Percentiles rank a stretch among this genome's conserved stretches.
Evolutionary conservation across 1,140 invertebrate genomes (phyloP).

Genomic region (Listronotus oregonensis): DNA sequence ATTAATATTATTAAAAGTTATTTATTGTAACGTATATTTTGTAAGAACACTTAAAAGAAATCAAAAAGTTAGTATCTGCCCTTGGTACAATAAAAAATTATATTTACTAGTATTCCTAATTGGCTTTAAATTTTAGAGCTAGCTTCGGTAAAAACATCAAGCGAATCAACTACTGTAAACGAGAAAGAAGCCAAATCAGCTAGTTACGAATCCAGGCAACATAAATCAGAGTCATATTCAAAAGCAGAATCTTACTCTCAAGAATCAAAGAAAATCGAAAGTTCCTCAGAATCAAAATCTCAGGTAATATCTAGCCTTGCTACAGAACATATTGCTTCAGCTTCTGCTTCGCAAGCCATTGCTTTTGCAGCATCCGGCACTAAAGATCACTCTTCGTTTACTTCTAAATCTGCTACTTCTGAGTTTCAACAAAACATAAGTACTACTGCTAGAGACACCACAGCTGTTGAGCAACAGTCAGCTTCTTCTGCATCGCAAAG

Average conservation of each 20-base stretch:
- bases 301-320: conserved; percentile 7
- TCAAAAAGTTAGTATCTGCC: no score
- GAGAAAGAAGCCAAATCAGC: conserved; percentile 25
- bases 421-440: no score
- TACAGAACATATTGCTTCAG: conserved; percentile 1
- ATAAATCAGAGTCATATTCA: conserved; percentile 28
- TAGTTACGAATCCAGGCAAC: conserved; percentile 20
- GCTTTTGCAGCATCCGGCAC: not conserved
- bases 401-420: not conserved
- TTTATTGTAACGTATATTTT: no score
- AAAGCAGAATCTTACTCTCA: conserved; percentile 17
- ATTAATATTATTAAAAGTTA: no score
- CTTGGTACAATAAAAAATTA: no score
- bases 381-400: not conserved
- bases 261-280: conserved; percentile 23
- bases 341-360: not conserved
- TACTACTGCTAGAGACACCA: no score
- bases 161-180: conserved; percentile 18
- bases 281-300: conserved; percentile 6
- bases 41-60: no score
- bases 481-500: no score
- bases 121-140: conserved; percentile 19
- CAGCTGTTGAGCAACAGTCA: no score
- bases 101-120: no score
- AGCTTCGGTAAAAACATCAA: conserved; percentile 31